Evolutionary conservation across 2,113 vertebrate species (phyloP).

Genomic region (Telmatochromis brichardi): DNA sequence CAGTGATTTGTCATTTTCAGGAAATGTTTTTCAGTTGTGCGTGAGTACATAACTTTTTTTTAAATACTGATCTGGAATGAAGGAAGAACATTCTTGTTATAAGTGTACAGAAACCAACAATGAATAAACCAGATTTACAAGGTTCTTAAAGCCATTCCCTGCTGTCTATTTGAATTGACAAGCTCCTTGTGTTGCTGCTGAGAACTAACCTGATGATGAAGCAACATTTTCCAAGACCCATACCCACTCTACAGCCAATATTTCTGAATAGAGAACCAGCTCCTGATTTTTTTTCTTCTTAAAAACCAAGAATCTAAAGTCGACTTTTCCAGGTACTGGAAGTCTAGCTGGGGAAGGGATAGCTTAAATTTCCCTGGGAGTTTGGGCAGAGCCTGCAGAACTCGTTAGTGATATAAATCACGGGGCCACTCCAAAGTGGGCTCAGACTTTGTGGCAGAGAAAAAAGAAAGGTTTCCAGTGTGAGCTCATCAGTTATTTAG

Average conservation of each 20-base stretch:
- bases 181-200: slow-evolving; percentile 23
- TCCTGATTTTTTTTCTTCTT: slow-evolving; percentile 5
- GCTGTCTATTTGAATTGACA: slow-evolving; percentile 25
- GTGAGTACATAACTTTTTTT: background rate
- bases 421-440: slow-evolving; percentile 68
- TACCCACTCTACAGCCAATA: slow-evolving; percentile 32
- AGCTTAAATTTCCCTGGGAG: slow-evolving; percentile 58
- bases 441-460: slow-evolving; percentile 64
- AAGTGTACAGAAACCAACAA: background rate
- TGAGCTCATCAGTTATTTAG: slow-evolving; percentile 77
- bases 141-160: slow-evolving; percentile 15
- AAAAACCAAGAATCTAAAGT: slow-evolving; percentile 37
- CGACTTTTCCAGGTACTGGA: slow-evolving; percentile 67
- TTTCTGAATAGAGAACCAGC: slow-evolving; percentile 26
- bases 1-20: background rate
- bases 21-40: background rate
- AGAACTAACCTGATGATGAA: slow-evolving; percentile 29
- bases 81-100: slow-evolving; percentile 19
- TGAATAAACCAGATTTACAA: slow-evolving; percentile 45
- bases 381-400: slow-evolving; percentile 68
- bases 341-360: slow-evolving; percentile 51
- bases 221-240: slow-evolving; percentile 57
- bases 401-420: slow-evolving; percentile 77
- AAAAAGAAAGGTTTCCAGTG: slow-evolving; percentile 73
- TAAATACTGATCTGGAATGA: slow-evolving; percentile 8